Evolutionary conservation across 2,113 vertebrate genomes (phyloP), one percentile per base, ranked within the genome.

Genomic region (Marcusenius ussheri): DNA sequence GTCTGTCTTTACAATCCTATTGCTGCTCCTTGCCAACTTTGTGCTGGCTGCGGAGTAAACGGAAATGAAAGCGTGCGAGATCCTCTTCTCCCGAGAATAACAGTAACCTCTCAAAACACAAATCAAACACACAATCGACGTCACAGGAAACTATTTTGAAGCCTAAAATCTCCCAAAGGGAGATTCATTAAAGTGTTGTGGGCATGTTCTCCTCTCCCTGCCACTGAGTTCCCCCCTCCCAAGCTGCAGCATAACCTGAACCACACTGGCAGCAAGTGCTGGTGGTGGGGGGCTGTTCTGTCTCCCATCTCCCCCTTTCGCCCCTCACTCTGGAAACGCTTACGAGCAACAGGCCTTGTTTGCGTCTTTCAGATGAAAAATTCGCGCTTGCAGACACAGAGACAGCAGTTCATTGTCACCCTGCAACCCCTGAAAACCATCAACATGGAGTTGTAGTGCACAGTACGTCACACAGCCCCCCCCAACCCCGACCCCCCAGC

Each of bases 81-180:
- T 95, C 95, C 95, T 95, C 94, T 94, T 95, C 95, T 95, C 95
- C 70, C 27, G 95, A 95, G 96, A 96, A 96, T 95, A 96, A 95
- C 95, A 95, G 94, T 94, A 96, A 96, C 95, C 95, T 95, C 95
- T 95, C 95, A 95, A 96, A 96, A 95, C 95, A 94, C 95, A 95
- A 96, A 96, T 96, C 95, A 96, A 96, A 96, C 95, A 96, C 95
- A 95, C 94, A 94, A 95, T 95, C 95, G 93, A 96, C 95, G 95
- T 96, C 96, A 96, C 94, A 96, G 95, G 96, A 96, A 96, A 96
- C 95, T 95, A 96, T 96, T 95, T 95, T 95, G 95, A 95, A 95
- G 95, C 95, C 94, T 96, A 95, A 95, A 95, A 95, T 94, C 95
- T 96, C 95, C 95, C 95, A 94, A 93, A 93, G 95, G 96, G 95